phyloP scores from a whole-genome alignment of 2,113 vertebrate genomes.

The Talpa occidentalis region DNA sequence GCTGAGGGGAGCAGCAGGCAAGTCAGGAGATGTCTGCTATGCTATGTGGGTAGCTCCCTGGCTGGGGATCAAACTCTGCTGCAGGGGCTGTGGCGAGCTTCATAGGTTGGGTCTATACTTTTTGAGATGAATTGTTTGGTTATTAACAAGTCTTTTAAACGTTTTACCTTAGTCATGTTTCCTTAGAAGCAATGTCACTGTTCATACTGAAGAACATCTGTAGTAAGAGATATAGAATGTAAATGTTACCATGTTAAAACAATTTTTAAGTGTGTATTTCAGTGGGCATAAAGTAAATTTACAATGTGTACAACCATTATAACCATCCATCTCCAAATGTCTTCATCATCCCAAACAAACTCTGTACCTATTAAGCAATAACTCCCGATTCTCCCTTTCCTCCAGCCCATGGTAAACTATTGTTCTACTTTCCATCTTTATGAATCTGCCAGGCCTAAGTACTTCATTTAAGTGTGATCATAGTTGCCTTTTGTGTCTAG shows the following conservation, averaged over 20 bases:
- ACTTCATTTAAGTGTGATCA: background rate
- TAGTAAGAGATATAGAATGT: background rate
- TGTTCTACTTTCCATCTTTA: background rate
- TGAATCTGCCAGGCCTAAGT: background rate
- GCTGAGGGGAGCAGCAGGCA: too few species aligned
- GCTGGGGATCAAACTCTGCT: too few species aligned
- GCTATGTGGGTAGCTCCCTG: too few species aligned
- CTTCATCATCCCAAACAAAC: background rate
- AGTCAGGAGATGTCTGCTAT: too few species aligned
- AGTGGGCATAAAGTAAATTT: background rate
- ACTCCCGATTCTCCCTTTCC: background rate
- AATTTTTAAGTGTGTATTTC: background rate
- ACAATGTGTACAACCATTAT: background rate
- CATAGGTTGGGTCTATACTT: too few species aligned
- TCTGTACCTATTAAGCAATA: background rate
- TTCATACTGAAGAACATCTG: background rate
- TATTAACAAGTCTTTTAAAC: background rate
- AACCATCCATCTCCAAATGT: background rate
- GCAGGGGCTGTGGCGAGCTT: too few species aligned
- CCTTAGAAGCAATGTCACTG: background rate
- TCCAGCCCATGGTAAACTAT: background rate
- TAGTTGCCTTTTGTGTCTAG: background rate
- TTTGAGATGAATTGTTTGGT: background rate
- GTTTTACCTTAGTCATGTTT: background rate
- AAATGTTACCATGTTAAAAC: background rate